Evolutionary conservation across 2,888 invertebrate species (phyloP), one percentile per base, ranked within the genome.

Genomic region (Seira musarum): DNA sequence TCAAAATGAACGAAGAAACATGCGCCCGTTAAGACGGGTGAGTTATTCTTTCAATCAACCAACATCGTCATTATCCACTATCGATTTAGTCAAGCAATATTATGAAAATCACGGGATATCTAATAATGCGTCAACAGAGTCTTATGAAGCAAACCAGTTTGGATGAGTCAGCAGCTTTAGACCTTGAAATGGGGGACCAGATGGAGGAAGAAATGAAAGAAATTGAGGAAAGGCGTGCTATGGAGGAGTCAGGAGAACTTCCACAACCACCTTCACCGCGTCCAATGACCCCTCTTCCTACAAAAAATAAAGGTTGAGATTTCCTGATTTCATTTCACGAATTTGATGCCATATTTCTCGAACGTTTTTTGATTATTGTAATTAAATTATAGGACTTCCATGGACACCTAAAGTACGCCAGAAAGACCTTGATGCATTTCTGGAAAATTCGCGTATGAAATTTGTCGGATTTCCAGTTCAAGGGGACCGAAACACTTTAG

Each of bases 381-480:
- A 6, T 60, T 60, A 63, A 19, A 25, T 25, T 13, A 6, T 88
- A 90, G 93, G 95, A 80, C 91, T 99, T 83, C 98, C 98, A 0
- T 99, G 98, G 98, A 93, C 94, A 85, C 97, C 98, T 0, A 99
- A 99, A 92, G 97, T 98, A 15, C 92, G 97, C 8, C 95, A 95
- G 87, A 95, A 94, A 89, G 98, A 99, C 88, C 93, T 99, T 82
- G 97, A 98, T 88, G 92, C 93, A 88, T 99, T 98, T 89, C 90
- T 99, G 85, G 96, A 98, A 88, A 93, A 93, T 88, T 96, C 97
- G 0, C 90, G 98, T 82, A 91, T 94, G 82, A 99, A 99, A 90
- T 99, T 99, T 91, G 95, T 99, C 82, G 98, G 98, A 0, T 99
- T 96, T 89, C 94, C 94, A 73, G 91, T 99, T 66, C 94, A 89